Evolutionary conservation across 2,113 vertebrate species (phyloP), one percentile per base, ranked within the genome.

Genomic region (Polypterus senegalus): DNA sequence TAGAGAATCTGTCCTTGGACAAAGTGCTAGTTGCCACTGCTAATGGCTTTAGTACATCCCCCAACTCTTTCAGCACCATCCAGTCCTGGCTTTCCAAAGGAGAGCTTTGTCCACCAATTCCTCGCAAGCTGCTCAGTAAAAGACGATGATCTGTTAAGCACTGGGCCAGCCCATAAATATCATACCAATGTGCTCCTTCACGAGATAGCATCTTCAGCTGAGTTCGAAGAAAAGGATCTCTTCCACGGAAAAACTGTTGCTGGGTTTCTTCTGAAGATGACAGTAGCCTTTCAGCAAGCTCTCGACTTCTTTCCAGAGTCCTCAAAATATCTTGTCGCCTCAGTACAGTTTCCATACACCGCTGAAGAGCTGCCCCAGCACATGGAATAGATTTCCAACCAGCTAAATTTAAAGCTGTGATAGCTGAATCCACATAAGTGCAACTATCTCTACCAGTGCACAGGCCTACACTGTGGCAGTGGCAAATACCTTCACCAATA

Each of bases 21-120:
- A 86, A 80, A 0, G 83, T 86, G 47, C 70, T 77, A 63, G 84
- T 83, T 1, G 85, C 83, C 54, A 87, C 81, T 0, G 83, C 81
- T 68, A 87, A 68, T 5, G 84, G 84, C 69, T 76, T 84, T 58
- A 87, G 79, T 9, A 85, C 76, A 4, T 66, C 67, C 60, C 71
- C 80, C 6, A 81, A 65, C 5, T 85, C 84, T 61, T 79, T 73
- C 57, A 85, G 63, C 48, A 80, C 65, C n/a, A 71, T 77, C 83
- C 84, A 87, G 9, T 85, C 84, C 1, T 66, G 65, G 3, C 60
- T 65, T 27, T 65, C 4, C 43, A 60, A 57, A 1, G n/a, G 11
- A 9, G 11, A 47, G n/a, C 59, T 44, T 7, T 46, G 4, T 3
- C 57, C 52, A 48, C 60, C 8, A 47, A 62, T 64, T 7, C 63